Conservation (phyloP, 1,140 invertebrate species). For the Metopolophium dirhodum region DNA sequence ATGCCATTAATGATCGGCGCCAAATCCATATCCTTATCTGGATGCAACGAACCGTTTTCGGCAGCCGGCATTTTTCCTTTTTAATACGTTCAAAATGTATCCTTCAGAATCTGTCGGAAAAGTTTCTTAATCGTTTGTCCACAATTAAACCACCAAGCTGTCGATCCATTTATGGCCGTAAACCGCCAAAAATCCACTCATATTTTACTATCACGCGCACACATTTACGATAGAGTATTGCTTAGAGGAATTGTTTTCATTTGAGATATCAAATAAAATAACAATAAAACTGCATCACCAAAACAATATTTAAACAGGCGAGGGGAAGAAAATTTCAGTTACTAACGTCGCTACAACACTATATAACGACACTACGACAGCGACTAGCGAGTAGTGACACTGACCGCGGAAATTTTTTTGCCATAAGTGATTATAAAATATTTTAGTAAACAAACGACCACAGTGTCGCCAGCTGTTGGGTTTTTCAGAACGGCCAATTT, state of each 20-base stretch:
- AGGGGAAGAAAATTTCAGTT: neutral
- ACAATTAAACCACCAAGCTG: neutral
- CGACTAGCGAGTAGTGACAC: neutral
- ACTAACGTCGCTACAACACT: neutral
- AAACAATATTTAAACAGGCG: neutral
- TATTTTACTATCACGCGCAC: neutral
- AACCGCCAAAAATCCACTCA: neutral
- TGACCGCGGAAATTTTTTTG: slow-evolving; percentile 41
- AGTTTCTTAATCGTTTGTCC: neutral
- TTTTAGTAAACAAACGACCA: slow-evolving; percentile 10
- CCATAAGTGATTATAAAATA: slow-evolving; percentile 39
- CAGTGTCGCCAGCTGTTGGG: neutral
- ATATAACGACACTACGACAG: neutral
- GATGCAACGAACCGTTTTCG: slow-evolving; percentile 57
- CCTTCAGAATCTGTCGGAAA: neutral
- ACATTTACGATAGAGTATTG: neutral
- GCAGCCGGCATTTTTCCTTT: slow-evolving; percentile 58
- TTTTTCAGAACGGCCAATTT: neutral
- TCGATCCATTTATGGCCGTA: neutral
- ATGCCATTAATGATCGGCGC: slow-evolving; percentile 61
- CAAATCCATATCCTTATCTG: slow-evolving; percentile 60
- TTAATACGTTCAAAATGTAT: neutral
- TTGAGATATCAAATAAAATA: neutral
- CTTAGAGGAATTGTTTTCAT: neutral
- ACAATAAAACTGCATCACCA: neutral